Conservation (phyloP, 1,140 invertebrate genomes). For the Temnothorax longispinosus region DNA sequence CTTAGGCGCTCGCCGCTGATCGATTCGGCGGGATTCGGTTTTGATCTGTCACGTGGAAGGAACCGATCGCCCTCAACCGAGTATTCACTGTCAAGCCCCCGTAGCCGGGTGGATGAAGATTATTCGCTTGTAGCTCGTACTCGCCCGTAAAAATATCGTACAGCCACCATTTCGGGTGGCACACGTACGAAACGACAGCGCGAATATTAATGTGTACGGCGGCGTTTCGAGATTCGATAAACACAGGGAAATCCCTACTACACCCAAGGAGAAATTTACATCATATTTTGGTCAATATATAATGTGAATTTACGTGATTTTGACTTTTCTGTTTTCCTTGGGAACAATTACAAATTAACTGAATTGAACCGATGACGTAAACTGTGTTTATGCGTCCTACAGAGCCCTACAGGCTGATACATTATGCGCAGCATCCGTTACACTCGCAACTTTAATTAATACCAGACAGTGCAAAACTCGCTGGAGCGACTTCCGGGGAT, state of each 20-base stretch:
- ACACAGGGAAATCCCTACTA: too few species aligned
- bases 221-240: neutral
- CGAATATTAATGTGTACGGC: too few species aligned
- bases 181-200: too few species aligned
- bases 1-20: constrained; percentile 6
- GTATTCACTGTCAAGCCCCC: constrained; percentile 38
- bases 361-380: neutral
- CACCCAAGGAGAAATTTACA: too few species aligned
- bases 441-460: constrained; percentile 10
- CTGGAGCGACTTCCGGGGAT: neutral
- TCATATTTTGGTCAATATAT: too few species aligned
- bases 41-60: constrained; percentile 74
- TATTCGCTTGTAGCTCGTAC: neutral
- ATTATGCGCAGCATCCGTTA: neutral
- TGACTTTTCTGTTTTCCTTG: too few species aligned
- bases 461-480: too few species aligned
- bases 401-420: neutral
- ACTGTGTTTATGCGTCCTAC: too few species aligned
- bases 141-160: constrained; percentile 58
- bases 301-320: too few species aligned
- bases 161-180: neutral
- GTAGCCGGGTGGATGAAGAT: constrained; percentile 60
- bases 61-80: constrained; percentile 61
- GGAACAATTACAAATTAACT: neutral
- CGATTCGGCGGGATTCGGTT: constrained; percentile 66